Evolutionary conservation across 2,888 invertebrate species (phyloP), one percentile per base, ranked within the genome.

Genomic region (Stenodera caucasica): DNA sequence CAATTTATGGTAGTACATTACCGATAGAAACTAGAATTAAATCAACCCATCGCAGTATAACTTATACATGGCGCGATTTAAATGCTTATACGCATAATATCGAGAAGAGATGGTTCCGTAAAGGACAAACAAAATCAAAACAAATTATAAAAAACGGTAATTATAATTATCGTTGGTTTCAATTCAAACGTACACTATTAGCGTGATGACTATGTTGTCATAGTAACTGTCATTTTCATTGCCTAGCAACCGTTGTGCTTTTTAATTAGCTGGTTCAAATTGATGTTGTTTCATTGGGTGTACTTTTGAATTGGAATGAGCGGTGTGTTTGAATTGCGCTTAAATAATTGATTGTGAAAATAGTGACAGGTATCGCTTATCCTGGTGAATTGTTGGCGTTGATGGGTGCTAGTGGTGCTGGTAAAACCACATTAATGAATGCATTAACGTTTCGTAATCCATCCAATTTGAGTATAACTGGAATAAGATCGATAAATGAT

Each of bases 351-450:
- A n/a, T n/a, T 5, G 26, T 5, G 26, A 26, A 7, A 26, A 26
- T 74, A 94, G 93, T 92, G 7, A 90, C 85, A 67, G 95, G 95
- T 0, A 86, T 90, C 1, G 94, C 94, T 0, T 87, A 89, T 75
- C 92, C 94, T 0, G 94, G 94, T 0, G 94, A 95, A 76, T 80
- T 95, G 29, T 81, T 95, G 50, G 94, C 94, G 1, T 90, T 95
- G 51, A 88, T 96, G 88, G 95, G 95, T 0, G 90, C 92, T 0
- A 92, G 92, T 29, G 97, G 97, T 0, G 94, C 96, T 0, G 97
- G 97, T 1, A 98, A 98, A 82, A 96, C 97, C 0, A 97, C 96
- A 0, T 85, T 98, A 2, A 82, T 98, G 59, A 97, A 98, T 80
- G 88, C 94, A 0, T 79, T 98, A 65, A 95, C 94, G 6, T 92